Base-by-base conservation (phyloP, 1,140 invertebrate genomes). In the Sarcophaga bullata region DNA sequence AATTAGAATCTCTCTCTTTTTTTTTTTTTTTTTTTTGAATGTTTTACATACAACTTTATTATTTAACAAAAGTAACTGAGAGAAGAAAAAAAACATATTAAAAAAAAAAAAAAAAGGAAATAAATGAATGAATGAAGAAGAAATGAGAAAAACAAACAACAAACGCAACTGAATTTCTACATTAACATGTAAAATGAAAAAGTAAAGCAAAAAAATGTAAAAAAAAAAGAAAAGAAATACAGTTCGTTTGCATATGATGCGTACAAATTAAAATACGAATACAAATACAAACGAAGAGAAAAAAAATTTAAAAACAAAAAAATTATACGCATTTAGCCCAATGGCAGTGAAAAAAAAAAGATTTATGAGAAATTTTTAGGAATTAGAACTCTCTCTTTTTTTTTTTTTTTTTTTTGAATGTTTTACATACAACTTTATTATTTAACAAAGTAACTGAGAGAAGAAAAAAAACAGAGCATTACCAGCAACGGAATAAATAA, bases 321-420 rank as follows among this genome's bases (percentile, higher is more conserved):
- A 37, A 2, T 37, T n/a, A n/a, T n/a, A n/a, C n/a, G n/a, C n/a
- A n/a, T n/a, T n/a, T n/a, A n/a, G n/a, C n/a, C n/a, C n/a, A n/a
- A 37, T 37, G 25, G 25, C 25, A 37, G 6, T 68, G 62, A n/a
- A 58, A 58, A 58, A 58, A 58, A 4, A 15, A 58, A 13, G 3
- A 2, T 58, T 58, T 58, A 7, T 25, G 62, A 68, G 19, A 68
- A 37, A 7, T 8, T 68, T 68, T 68, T 25, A 19, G 62, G 62
- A 68, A 68, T 68, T 68, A 68, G 62, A 68, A 17, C n/a, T n/a
- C n/a, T n/a, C n/a, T n/a, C n/a, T n/a, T n/a, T n/a, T n/a, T n/a
- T n/a, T n/a, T n/a, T n/a, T n/a, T 19, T 68, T 68, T 62, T 68
- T 68, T 68, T n/a, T n/a, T n/a, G n/a, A n/a, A 68, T 68, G 62